Conservation (phyloP, 1,140 invertebrate genomes). For the Tetramorium parvispinum region DNA sequence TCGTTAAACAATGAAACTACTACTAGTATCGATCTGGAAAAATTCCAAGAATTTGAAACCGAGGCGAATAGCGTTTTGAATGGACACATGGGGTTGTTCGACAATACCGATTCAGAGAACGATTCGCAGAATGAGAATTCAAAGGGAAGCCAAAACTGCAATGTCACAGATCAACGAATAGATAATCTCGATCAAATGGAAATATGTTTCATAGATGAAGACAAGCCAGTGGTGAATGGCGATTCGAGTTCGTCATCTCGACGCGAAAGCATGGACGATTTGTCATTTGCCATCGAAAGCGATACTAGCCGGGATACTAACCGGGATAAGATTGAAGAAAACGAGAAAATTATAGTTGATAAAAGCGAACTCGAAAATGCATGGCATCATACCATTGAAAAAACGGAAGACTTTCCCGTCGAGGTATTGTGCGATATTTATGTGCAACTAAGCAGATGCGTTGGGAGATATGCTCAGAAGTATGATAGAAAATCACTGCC, state of each 20-base stretch:
- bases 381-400: constrained; percentile 86
- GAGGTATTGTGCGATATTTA: constrained; percentile 88
- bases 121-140: constrained; percentile 74
- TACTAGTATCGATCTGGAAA: constrained; percentile 80
- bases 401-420: constrained; percentile 86
- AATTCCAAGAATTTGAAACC: constrained; percentile 83
- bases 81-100: constrained; percentile 76
- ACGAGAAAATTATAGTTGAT: constrained; percentile 86
- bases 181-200: constrained; percentile 67
- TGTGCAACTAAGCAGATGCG: constrained; percentile 86
- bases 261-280: constrained; percentile 78
- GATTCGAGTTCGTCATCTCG: constrained; percentile 75
- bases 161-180: constrained; percentile 52
- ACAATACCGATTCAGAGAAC: constrained; percentile 80
- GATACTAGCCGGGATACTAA: constrained; percentile 81
- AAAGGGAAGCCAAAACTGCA: constrained; percentile 66
- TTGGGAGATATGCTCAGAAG: constrained; percentile 85
- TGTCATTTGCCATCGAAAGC: constrained; percentile 80
- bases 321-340: constrained; percentile 79
- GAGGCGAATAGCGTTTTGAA: constrained; percentile 81
- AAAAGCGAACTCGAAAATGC: constrained; percentile 87
- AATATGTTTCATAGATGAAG: constrained; percentile 58
- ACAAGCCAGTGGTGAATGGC: constrained; percentile 66
- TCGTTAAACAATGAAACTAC: constrained; percentile 67
- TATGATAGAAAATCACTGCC: constrained; percentile 88